phyloP scores from a whole-genome alignment of 1,140 invertebrate species.

The Dreissena polymorpha region DNA sequence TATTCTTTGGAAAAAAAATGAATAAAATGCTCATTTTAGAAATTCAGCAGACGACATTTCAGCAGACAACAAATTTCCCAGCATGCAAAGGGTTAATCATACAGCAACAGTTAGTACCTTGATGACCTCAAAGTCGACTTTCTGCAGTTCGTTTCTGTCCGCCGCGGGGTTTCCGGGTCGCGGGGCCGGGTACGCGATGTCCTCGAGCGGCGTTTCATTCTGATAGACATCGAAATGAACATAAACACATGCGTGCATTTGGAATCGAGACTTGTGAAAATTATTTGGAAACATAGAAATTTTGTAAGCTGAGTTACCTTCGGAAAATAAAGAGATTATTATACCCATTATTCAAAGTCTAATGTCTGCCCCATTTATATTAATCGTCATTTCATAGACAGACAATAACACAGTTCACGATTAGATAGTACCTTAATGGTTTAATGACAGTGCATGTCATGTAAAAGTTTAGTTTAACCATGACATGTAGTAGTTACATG shows the following conservation, averaged over 20 bases:
- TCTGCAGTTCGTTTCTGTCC: conserved; percentile 11
- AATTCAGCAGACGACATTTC: too few relatives aligned
- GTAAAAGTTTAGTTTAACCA: too few relatives aligned
- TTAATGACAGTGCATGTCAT: too few relatives aligned
- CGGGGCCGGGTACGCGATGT: conserved; percentile 33
- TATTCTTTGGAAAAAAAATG: too few relatives aligned
- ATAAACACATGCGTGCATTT: background rate
- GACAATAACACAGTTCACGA: too few relatives aligned
- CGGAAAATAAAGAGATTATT: too few relatives aligned
- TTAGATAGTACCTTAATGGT: too few relatives aligned
- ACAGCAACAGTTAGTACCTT: background rate
- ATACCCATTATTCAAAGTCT: background rate
- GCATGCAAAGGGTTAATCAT: too few relatives aligned
- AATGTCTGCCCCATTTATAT: background rate
- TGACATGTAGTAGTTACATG: too few relatives aligned
- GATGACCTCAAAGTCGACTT: conserved; percentile 32
- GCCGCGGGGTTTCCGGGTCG: background rate
- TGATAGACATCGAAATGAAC: background rate
- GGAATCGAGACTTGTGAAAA: background rate
- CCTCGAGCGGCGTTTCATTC: conserved; percentile 4
- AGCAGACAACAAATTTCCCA: too few relatives aligned
- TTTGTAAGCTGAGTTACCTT: too few relatives aligned
- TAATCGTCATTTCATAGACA: background rate
- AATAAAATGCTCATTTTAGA: too few relatives aligned
- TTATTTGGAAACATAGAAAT: background rate